Conservation (phyloP, 2,797 vertebrate species). For the Halcyon badia region DNA sequence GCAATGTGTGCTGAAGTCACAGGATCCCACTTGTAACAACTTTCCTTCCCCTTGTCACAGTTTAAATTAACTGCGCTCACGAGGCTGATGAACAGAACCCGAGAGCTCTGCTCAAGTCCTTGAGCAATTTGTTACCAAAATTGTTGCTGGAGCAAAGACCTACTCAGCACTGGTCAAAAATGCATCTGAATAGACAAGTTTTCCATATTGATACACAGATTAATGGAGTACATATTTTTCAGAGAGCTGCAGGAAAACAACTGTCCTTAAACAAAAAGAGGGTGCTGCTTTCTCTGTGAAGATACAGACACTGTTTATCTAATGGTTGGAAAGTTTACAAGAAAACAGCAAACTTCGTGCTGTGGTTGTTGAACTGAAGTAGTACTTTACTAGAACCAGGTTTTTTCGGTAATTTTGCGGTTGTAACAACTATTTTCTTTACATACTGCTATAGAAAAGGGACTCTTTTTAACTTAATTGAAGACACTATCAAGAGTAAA, state of each 20-base stretch:
- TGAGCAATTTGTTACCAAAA: background rate
- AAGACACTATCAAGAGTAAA: conserved; percentile 85
- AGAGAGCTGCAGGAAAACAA: conserved; percentile 32
- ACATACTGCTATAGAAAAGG: conserved; percentile 80
- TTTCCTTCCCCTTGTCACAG: conserved; percentile 55
- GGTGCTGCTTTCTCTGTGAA: conserved; percentile 22
- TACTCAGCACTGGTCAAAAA: background rate
- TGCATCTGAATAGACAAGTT: fast-evolving
- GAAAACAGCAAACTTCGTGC: conserved; percentile 79
- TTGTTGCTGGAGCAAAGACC: background rate
- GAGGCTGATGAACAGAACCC: conserved; percentile 1
- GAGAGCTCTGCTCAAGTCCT: background rate
- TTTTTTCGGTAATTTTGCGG: conserved; percentile 82
- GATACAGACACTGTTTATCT: conserved; percentile 76
- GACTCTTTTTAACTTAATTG: conserved; percentile 81
- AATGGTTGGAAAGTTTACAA: conserved; percentile 78
- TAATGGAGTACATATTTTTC: background rate
- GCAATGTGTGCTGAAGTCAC: conserved; percentile 58
- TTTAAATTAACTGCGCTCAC: conserved; percentile 9
- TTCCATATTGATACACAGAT: background rate
- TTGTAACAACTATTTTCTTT: conserved; percentile 82
- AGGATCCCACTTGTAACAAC: conserved; percentile 62
- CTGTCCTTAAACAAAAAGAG: conserved; percentile 13
- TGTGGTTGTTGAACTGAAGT: conserved; percentile 79
- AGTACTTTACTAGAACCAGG: conserved; percentile 82